Conservation (phyloP, 2,113 vertebrate genomes). For the Cryptotis parvus region DNA sequence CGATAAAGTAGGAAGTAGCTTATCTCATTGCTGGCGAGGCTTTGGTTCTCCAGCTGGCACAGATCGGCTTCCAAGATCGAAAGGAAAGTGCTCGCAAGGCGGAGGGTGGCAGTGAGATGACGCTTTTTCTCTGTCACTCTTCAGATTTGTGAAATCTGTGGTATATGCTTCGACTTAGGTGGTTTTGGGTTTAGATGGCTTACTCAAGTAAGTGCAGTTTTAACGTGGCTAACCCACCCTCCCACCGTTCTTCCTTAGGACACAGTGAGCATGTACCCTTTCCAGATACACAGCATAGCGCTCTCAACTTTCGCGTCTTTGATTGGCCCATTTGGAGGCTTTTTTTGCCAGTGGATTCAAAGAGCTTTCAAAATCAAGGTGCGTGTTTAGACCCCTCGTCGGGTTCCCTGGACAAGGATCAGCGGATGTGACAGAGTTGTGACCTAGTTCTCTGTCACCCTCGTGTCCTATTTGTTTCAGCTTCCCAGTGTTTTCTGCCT, state of each 20-base stretch:
- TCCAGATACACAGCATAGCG: slow-evolving; percentile 97
- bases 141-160: not conserved
- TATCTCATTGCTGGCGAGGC: not conserved
- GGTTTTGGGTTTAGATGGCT: too few species aligned
- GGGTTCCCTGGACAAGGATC: not conserved
- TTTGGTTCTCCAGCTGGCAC: not conserved
- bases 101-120: not conserved
- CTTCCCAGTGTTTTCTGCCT: not conserved
- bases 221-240: not conserved
- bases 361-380: slow-evolving; percentile 99
- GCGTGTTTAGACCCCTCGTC: slow-evolving; percentile 35
- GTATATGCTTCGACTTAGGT: not conserved
- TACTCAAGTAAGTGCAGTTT: not conserved
- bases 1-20: not conserved
- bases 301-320: slow-evolving; percentile 96
- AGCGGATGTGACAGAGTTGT: not conserved
- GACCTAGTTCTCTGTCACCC: not conserved
- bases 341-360: slow-evolving; percentile 99
- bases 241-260: slow-evolving; percentile 85
- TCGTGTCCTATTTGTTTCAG: not conserved
- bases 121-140: not conserved
- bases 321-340: slow-evolving; percentile 98
- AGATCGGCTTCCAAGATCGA: not conserved
- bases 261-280: slow-evolving; percentile 95
- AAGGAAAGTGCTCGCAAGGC: rapidly evolving